phyloP scores from a whole-genome alignment of 1,140 invertebrate species.

The Eumeta japonica region DNA sequence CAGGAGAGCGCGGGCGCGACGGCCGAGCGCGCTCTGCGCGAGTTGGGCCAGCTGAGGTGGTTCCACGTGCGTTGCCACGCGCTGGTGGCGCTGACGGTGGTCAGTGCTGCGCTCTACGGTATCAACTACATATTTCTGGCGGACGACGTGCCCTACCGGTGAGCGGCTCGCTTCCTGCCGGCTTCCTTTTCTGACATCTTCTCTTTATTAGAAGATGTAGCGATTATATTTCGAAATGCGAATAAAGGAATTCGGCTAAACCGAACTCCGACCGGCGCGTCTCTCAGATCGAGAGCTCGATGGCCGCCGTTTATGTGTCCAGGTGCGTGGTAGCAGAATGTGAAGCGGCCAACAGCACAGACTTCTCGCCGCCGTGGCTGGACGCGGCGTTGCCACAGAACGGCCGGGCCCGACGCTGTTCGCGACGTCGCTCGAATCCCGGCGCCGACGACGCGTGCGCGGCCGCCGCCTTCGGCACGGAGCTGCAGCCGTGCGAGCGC shows the following conservation, averaged over 20 bases:
- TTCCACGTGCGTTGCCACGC: slow-evolving; percentile 33
- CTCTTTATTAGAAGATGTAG: background rate
- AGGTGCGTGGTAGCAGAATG: slow-evolving; percentile 40
- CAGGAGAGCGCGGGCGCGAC: background rate
- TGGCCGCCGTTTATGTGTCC: too few species aligned
- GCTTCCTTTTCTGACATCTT: background rate
- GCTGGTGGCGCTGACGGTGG: slow-evolving; percentile 24
- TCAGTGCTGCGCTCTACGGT: slow-evolving; percentile 25
- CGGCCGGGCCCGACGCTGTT: slow-evolving; percentile 23
- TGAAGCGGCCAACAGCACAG: slow-evolving; percentile 26
- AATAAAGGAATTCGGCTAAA: too few species aligned
- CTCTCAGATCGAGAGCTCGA: too few species aligned
- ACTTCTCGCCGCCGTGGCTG: slow-evolving; percentile 26
- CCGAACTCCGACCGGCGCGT: too few species aligned
- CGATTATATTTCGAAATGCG: background rate
- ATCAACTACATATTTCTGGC: slow-evolving; percentile 43
- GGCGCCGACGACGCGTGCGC: slow-evolving; percentile 16
- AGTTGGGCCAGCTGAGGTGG: slow-evolving; percentile 33
- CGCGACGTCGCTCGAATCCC: slow-evolving; percentile 17
- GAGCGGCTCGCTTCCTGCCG: slow-evolving; percentile 4
- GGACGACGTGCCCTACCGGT: slow-evolving; percentile 38
- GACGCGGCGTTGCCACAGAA: slow-evolving; percentile 15
- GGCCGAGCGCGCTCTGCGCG: slow-evolving; percentile 27
- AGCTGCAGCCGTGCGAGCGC: slow-evolving; percentile 24
- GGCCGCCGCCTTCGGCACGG: slow-evolving; percentile 18